Base-by-base conservation (phyloP, 2,888 invertebrate species). In the Crocallis elinguaria region DNA sequence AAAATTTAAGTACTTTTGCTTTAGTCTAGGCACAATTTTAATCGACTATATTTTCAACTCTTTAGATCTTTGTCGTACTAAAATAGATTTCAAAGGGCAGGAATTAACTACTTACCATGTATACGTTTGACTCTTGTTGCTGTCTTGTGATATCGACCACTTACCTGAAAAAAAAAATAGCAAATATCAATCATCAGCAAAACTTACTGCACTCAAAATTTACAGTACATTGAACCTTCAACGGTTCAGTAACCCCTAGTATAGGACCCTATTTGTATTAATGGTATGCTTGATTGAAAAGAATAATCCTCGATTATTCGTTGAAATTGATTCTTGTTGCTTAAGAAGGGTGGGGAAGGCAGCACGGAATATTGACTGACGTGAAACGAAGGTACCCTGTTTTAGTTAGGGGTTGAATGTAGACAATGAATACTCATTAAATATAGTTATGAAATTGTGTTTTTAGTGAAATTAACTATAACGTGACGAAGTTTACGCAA, bases 271-370 rank as follows among this genome's bases (percentile, higher is more conserved):
- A 71, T 73, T 78, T 71, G 78, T 77, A 81, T 79, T 78, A 79
- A 82, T 79, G 76, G 73, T 65, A 69, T 53, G 64, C 68, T 72
- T 79, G 75, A 82, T 82, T 80, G 80, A 81, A 80, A 75, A 75
- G 75, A 75, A 76, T 73, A 73, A 77, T 73, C 71, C 60, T 41
- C 59, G 62, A 49, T 64, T 62, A 64, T 60, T 49, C 42, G 46
- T 64, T 58, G 64, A 65, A 65, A 68, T 68, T 63, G 68, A 66
- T 66, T 68, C 61, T 57, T 59, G 61, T 49, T 56, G 55, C 30
- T 46, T 41, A 35, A 56, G 49, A 53, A 32, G 19, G 45, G 12
- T 27, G 57, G 57, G 48, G 32, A 32, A 29, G 45, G 38, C 38
- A 39, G 50, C 54, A 51, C 54, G 51, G 49, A 13, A 55, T 50